These are phyloP conservation scores for Plectropomus leopardus DNA, from an alignment of 2,113 vertebrate species.

Conservation along the genomic window DNA sequence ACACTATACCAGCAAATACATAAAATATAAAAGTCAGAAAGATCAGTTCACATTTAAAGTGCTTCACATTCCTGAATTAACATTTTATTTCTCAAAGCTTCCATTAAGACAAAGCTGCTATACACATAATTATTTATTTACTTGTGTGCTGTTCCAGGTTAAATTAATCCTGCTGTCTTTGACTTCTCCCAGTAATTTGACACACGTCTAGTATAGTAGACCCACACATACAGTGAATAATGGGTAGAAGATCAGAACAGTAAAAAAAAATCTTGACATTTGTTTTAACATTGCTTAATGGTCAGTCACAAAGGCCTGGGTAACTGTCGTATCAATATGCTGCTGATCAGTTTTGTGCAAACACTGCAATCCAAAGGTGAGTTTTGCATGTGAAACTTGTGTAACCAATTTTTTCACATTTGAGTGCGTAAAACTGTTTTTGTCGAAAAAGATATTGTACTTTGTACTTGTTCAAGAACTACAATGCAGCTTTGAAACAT, in stretches of 20 bases:
- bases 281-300: background rate
- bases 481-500: no score
- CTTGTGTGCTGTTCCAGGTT: no score
- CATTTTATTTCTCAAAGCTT: background rate
- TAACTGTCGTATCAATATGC: background rate
- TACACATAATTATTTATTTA: background rate
- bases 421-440: no score
- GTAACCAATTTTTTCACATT: background rate
- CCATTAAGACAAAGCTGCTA: background rate
- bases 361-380: background rate
- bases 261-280: background rate
- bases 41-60: background rate
- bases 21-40: background rate
- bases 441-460: no score
- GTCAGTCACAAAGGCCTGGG: background rate
- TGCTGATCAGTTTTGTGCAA: background rate
- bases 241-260: no score
- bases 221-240: background rate
- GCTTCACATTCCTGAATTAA: background rate
- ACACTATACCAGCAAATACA: background rate
- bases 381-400: background rate
- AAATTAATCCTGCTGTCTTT: background rate
- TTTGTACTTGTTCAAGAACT: no score
- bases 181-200: background rate
- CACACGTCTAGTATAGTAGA: background rate